A percentile compares a stretch with the other conserved stretches of the same genome.
These are phyloP conservation scores for Uropetala carovei DNA, from an alignment of 2,888 invertebrate species.

Conservation along the genomic window DNA sequence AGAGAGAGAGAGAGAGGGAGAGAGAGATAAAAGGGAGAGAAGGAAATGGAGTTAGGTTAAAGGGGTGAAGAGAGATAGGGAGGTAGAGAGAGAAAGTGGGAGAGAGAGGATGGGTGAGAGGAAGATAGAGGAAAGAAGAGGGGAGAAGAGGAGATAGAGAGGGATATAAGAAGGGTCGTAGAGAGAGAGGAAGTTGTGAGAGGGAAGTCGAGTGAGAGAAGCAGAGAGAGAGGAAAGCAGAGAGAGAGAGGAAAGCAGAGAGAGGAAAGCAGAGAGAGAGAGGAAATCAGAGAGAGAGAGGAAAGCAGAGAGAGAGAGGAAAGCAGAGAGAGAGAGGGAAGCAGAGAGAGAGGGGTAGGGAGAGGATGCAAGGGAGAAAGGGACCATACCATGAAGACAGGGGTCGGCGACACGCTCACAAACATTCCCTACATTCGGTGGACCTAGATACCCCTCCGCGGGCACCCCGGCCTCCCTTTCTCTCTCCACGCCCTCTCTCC, in stretches of 20 bases:
- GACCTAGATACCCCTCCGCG: constrained; percentile 11
- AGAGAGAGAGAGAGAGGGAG: neutral
- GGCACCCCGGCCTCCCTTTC: neutral
- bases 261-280: neutral
- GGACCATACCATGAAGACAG: neutral
- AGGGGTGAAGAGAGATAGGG: neutral
- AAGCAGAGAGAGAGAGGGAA: neutral
- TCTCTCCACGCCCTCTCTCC: neutral
- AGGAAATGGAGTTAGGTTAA: too few relatives aligned
- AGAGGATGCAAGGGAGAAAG: neutral
- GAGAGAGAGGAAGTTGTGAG: neutral
- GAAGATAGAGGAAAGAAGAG: neutral
- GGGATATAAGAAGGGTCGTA: neutral
- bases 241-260: neutral
- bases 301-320: neutral
- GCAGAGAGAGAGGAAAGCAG: neutral
- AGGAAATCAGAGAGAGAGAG: neutral
- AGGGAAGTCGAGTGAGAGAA: too few relatives aligned
- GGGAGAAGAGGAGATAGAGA: neutral
- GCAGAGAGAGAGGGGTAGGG: neutral
- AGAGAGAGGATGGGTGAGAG: neutral
- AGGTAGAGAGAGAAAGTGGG: neutral
- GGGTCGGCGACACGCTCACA: constrained; percentile 46
- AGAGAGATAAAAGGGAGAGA: neutral
- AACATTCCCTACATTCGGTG: constrained; percentile 31